Conservation (phyloP, 2,113 vertebrate genomes). For the Daubentonia madagascariensis region DNA sequence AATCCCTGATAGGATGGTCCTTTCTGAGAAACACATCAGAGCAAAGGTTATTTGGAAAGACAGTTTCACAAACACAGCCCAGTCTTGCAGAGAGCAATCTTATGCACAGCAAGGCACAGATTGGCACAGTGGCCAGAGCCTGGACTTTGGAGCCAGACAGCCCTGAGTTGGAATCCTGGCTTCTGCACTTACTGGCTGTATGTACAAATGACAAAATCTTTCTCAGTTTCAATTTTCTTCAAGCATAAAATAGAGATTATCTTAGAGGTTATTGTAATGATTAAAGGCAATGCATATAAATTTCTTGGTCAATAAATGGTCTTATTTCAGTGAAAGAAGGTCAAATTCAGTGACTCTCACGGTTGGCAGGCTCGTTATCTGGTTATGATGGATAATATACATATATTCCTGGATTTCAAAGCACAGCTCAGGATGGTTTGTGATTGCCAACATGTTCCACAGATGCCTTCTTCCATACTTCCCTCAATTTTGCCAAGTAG, state of each 20-base stretch:
- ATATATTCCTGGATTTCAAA: background rate
- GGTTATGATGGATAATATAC: background rate
- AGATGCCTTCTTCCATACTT: background rate
- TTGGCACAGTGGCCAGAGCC: background rate
- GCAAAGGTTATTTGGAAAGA: background rate
- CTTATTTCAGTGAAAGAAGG: background rate
- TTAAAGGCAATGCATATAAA: background rate
- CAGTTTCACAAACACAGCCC: background rate
- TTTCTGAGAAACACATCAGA: background rate
- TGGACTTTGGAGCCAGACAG: background rate
- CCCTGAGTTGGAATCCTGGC: background rate
- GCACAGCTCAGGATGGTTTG: background rate
- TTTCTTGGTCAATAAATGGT: background rate
- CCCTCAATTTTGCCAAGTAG: constrained; percentile 31
- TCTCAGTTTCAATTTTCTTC: background rate
- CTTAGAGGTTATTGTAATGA: background rate
- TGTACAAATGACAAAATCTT: background rate
- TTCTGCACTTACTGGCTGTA: background rate
- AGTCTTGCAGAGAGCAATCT: background rate
- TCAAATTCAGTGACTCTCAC: background rate
- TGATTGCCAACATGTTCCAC: background rate
- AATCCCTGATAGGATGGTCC: background rate
- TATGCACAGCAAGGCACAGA: background rate
- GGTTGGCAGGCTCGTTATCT: background rate
- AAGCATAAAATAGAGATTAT: background rate